These are phyloP conservation scores for cat (Felis catus) DNA, from an alignment of 2,113 vertebrate genomes.

Conservation along the genomic window DNA sequence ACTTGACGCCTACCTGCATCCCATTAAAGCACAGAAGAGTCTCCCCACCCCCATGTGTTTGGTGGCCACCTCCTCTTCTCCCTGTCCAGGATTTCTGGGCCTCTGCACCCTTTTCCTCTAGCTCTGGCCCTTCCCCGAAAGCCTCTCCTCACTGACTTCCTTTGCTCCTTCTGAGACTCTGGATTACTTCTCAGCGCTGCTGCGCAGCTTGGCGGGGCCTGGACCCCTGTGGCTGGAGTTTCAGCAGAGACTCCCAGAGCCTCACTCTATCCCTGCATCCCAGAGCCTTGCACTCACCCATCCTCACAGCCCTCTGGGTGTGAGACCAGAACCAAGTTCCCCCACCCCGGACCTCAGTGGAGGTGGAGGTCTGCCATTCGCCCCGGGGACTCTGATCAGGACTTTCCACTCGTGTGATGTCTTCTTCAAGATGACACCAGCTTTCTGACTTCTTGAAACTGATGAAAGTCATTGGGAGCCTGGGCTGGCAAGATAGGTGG, in stretches of 20 bases:
- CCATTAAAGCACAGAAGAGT: neutral
- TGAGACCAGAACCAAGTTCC: too few relatives aligned
- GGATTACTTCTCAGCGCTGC: neutral
- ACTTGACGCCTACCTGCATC: neutral
- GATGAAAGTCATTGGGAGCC: neutral
- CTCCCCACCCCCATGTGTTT: neutral
- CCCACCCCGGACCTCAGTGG: too few relatives aligned
- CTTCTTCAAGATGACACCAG: neutral
- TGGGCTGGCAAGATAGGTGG: neutral
- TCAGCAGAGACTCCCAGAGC: neutral
- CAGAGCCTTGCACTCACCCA: neutral
- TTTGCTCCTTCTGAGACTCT: neutral
- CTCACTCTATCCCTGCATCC: rapidly evolving
- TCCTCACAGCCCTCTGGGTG: neutral
- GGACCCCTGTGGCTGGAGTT: neutral
- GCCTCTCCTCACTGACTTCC: neutral
- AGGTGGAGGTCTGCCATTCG: too few relatives aligned
- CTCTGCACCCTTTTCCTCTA: neutral
- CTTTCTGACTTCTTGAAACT: neutral
- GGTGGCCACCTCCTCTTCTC: neutral
- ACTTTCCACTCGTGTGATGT: neutral
- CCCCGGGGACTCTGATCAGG: rapidly evolving
- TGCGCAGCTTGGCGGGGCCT: neutral
- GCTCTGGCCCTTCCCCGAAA: neutral
- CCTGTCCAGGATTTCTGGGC: neutral